Base-by-base conservation (phyloP, 2,797 vertebrate genomes). In the Phoxinus dragarum region DNA sequence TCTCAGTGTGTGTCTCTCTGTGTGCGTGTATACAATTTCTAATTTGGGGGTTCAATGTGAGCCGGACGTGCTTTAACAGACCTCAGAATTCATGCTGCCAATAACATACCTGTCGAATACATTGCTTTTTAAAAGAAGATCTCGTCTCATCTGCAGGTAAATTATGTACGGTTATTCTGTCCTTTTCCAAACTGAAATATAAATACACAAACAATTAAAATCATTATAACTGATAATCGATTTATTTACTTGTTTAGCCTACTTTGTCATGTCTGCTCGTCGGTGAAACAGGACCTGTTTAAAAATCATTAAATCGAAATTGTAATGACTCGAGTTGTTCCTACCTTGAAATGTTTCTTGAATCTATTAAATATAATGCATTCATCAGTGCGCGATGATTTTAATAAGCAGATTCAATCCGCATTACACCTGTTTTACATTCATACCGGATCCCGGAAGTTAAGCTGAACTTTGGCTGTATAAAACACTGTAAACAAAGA, bases 361-460 rank as follows among this genome's bases (percentile, higher is more conserved):
- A 42, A 36, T n/a, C 12, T 34, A 27, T 54, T 49, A 49, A 10
- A 31, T 49, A 6, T 38, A 8, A 66, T 2, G 6, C 21, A 27
- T 82, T 78, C 54, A 78, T 61, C 14, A 61, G 38, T 19, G 21
- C 27, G 27, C 73, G 82, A 67, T 23, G 6, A 40, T 68, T 77
- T 9, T 17, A 27, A 10, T 23, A 27, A 4, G 11, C n/a, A 44
- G 52, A 40, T 78, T 47, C n/a, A 68, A 38, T 77, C 47, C 38
- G 40, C 31, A 9, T 54, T 36, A 36, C 52, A 71, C 44, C 34
- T 84, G 59, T 67, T 31, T 76, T 23, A 21, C 59, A 76, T 44
- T 42, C 82, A 61, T 71, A 42, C 76, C 84, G 76, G 84, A 85
- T 79, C 76, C 84, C 84, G 84, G 84, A 85, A 85, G 77, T 73